phyloP scores from a whole-genome alignment of 1,140 invertebrate genomes.

The Sipha flava region DNA sequence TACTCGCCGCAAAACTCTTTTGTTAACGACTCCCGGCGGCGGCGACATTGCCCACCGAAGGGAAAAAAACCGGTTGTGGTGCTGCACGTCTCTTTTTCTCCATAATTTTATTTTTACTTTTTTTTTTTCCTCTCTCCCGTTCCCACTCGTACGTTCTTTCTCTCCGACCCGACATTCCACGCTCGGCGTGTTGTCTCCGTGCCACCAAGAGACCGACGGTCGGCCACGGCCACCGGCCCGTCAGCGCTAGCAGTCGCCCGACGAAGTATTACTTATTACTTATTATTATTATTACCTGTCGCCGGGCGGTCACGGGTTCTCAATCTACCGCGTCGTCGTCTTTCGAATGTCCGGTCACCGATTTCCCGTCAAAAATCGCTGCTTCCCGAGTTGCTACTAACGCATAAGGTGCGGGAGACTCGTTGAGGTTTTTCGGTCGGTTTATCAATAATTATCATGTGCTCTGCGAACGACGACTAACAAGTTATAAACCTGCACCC shows the following conservation, averaged over 20 bases:
- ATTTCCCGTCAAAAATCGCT: too few species aligned
- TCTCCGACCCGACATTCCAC: neutral
- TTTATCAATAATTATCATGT: too few species aligned
- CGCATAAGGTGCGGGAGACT: too few species aligned
- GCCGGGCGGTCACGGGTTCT: neutral
- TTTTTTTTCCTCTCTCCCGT: neutral
- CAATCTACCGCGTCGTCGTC: neutral
- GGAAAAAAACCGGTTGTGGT: slow-evolving; percentile 6
- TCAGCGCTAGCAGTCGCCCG: neutral
- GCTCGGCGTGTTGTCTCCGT: slow-evolving; percentile 5
- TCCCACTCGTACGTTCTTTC: neutral
- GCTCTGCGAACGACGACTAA: too few species aligned
- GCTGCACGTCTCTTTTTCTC: neutral
- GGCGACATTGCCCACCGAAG: neutral
- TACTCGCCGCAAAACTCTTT: too few species aligned
- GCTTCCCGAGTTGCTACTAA: too few species aligned
- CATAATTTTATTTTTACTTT: neutral
- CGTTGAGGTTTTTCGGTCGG: too few species aligned
- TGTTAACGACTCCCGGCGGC: neutral
- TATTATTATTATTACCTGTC: too few species aligned
- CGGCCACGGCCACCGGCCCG: neutral
- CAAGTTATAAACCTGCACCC: too few species aligned
- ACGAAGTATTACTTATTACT: too few species aligned
- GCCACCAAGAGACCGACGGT: neutral
- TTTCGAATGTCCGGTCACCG: too few species aligned